A percentile compares a stretch with the other conserved stretches of the same genome.
Evolutionary conservation across 2,888 invertebrate genomes (phyloP).

Genomic region (Perizoma affinitatum): DNA sequence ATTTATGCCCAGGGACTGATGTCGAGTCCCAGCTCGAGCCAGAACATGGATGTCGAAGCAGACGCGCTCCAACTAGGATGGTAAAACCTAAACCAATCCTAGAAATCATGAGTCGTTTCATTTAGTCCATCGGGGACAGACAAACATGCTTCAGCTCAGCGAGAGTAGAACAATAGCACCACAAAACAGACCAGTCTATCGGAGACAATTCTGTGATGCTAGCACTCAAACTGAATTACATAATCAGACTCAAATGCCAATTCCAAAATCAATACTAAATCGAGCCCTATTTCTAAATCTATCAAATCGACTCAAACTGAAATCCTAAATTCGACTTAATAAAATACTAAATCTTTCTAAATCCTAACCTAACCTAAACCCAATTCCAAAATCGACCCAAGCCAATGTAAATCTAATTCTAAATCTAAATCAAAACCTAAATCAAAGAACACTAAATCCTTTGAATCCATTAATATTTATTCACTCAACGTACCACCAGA

Average conservation of each 20-base stretch:
- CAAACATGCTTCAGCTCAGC: no score
- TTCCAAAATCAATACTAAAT: neutral
- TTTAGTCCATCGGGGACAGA: slow-evolving; percentile 21
- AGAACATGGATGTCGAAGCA: neutral
- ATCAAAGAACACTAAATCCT: slow-evolving; percentile 14
- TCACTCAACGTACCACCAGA: slow-evolving; percentile 42
- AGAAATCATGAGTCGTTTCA: neutral
- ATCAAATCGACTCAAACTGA: slow-evolving; percentile 13
- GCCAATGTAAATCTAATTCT: slow-evolving; percentile 15
- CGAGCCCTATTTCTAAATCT: neutral
- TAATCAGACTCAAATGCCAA: slow-evolving; percentile 8
- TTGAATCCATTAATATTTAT: slow-evolving; percentile 37
- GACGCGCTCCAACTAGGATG: slow-evolving; percentile 1
- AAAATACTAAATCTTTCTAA: neutral
- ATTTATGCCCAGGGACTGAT: slow-evolving; percentile 3
- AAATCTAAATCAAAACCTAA: slow-evolving; percentile 31
- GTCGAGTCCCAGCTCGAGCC: slow-evolving; percentile 6
- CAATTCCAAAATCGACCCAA: slow-evolving; percentile 3
- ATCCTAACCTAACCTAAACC: neutral
- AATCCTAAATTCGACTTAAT: neutral
- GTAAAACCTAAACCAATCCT: neutral
- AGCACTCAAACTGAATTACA: slow-evolving; percentile 13
- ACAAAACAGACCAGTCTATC: slow-evolving; percentile 18
- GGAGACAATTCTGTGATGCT: slow-evolving; percentile 15
- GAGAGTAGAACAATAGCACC: neutral